phyloP scores from a whole-genome alignment of 2,797 vertebrate genomes.

The Hipposideros larvatus region DNA sequence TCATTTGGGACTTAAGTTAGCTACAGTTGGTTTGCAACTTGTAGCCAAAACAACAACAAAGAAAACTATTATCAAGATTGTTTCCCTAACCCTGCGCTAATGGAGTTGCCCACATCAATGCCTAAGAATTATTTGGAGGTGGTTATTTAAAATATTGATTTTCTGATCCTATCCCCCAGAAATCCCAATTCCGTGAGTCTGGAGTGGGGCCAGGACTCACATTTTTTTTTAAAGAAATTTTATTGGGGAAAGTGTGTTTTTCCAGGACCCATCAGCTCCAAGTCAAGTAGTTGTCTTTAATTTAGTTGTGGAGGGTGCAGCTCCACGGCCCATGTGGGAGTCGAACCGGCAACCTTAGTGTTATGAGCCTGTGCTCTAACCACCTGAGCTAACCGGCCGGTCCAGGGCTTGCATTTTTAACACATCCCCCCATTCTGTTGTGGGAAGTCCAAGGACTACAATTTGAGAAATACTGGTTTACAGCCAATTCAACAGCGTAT shows the following conservation, averaged over 20 bases:
- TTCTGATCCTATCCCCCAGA: neutral
- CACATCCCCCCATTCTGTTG: neutral
- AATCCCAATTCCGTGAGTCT: constrained; percentile 27
- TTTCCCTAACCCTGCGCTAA: neutral
- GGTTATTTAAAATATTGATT: constrained; percentile 48
- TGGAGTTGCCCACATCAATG: neutral
- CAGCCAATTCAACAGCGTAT: neutral
- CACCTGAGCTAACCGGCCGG: too few relatives aligned
- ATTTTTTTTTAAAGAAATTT: constrained; percentile 41
- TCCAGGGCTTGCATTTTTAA: neutral
- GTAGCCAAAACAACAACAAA: neutral
- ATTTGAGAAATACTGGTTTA: constrained; percentile 6
- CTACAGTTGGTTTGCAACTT: constrained; percentile 32
- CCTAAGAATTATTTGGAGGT: neutral
- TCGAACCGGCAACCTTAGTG: too few relatives aligned
- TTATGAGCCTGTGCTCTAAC: too few relatives aligned
- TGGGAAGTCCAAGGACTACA: neutral
- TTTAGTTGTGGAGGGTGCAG: too few relatives aligned
- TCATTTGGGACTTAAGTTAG: neutral
- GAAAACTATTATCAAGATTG: neutral
- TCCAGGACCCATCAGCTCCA: too few relatives aligned
- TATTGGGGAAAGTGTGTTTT: too few relatives aligned
- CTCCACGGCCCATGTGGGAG: too few relatives aligned
- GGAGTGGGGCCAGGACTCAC: neutral
- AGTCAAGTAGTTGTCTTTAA: too few relatives aligned